A percentile compares a stretch with the other conserved stretches of the same genome.
Evolutionary conservation across 2,888 invertebrate genomes (phyloP).

Genomic region (Hypomecis atomaria): DNA sequence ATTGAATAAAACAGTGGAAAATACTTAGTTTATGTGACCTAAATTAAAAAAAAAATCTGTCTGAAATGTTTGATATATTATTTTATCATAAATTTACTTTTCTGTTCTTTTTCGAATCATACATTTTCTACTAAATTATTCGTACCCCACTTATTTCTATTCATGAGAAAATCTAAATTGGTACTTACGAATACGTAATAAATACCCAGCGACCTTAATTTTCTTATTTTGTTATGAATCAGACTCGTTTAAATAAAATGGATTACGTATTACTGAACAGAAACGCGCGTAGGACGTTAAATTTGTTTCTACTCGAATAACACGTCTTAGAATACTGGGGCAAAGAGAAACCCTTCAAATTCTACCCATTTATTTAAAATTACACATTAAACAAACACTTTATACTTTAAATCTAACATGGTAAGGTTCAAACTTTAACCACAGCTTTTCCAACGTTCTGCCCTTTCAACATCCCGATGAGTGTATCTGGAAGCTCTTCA

Average conservation of each 20-base stretch:
- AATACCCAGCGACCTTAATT: neutral
- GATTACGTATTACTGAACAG: neutral
- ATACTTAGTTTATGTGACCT: no score
- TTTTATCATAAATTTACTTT: no score
- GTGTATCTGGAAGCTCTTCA: constrained; percentile 54
- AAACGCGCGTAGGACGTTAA: constrained; percentile 15
- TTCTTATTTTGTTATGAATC: neutral
- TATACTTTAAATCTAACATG: constrained; percentile 30
- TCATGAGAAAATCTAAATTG: neutral
- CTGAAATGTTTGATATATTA: no score
- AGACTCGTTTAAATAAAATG: neutral
- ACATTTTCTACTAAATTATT: neutral
- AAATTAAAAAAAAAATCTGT: no score
- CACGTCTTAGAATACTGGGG: constrained; percentile 20
- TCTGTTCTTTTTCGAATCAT: neutral
- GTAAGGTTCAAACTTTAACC: constrained; percentile 54
- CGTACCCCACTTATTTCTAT: neutral
- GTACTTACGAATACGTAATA: neutral
- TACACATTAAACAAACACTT: constrained; percentile 17
- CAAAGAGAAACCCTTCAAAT: constrained; percentile 37
- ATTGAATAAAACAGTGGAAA: no score
- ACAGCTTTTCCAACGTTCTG: constrained; percentile 53
- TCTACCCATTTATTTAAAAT: constrained; percentile 15
- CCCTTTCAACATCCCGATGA: constrained; percentile 52
- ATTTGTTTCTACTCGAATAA: constrained; percentile 21